Evolutionary conservation across 2,888 invertebrate genomes (phyloP).

Genomic region (Melanostoma scalare): DNA sequence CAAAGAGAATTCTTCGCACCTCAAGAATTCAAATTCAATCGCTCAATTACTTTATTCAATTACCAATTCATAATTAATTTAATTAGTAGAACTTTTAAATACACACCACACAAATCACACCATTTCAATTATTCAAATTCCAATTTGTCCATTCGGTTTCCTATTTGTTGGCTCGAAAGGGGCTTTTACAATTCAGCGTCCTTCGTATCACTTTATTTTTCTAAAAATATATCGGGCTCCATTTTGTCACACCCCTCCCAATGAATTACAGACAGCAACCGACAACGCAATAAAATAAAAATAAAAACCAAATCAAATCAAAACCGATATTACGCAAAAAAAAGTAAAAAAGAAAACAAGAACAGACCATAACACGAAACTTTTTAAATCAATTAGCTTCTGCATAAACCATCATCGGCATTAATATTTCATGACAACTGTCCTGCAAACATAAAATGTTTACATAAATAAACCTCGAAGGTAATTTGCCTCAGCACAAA

Average conservation of each 20-base stretch:
- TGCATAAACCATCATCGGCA: constrained; percentile 70
- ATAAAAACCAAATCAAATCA: constrained; percentile 34
- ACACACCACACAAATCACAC: too few species aligned
- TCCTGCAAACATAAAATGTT: constrained; percentile 64
- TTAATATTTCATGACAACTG: constrained; percentile 72
- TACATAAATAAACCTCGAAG: constrained; percentile 70
- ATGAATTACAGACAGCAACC: constrained; percentile 29
- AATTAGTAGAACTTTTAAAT: too few species aligned
- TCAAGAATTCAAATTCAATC: too few species aligned
- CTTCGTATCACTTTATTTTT: too few species aligned
- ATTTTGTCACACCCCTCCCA: background rate
- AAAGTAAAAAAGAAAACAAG: constrained; percentile 16
- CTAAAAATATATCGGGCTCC: too few species aligned
- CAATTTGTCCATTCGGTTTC: too few species aligned
- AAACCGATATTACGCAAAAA: background rate
- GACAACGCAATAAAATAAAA: constrained; percentile 23
- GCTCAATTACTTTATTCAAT: too few species aligned
- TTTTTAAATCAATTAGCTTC: constrained; percentile 71
- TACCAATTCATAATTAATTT: too few species aligned
- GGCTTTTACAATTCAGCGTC: too few species aligned
- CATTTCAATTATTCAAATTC: too few species aligned
- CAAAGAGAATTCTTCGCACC: too few species aligned
- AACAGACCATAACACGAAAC: constrained; percentile 67
- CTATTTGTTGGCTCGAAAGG: too few species aligned
- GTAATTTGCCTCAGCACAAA: constrained; percentile 69